phyloP scores from a whole-genome alignment of 2,113 vertebrate genomes.

The Hirundichthys speculiger region DNA sequence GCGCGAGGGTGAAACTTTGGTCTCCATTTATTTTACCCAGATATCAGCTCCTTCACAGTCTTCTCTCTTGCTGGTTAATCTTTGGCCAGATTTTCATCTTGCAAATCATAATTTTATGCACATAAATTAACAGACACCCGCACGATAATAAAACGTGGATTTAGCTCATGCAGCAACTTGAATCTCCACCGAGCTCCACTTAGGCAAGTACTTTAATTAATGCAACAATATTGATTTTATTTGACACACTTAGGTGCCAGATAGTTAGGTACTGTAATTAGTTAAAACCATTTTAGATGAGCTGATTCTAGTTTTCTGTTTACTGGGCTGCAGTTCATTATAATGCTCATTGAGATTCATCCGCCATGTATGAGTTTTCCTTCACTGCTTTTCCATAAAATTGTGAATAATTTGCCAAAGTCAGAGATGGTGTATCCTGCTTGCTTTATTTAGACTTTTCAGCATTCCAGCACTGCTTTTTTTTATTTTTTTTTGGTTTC shows the following conservation, averaged over 20 bases:
- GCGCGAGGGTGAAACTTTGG: not conserved
- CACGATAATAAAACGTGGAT: not conserved
- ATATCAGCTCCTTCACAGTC: not conserved
- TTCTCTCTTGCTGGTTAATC: not conserved
- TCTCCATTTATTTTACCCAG: not conserved
- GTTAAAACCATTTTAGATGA: too few species aligned
- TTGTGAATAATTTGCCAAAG: too few species aligned
- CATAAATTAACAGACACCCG: not conserved
- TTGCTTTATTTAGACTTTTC: too few species aligned
- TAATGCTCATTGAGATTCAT: too few species aligned
- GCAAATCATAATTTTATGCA: conserved; percentile 2
- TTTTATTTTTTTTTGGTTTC: too few species aligned
- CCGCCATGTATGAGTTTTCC: too few species aligned
- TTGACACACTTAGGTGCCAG: not conserved
- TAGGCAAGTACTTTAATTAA: not conserved
- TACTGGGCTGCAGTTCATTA: too few species aligned
- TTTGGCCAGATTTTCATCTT: not conserved
- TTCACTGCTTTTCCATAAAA: too few species aligned
- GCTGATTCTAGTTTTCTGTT: too few species aligned
- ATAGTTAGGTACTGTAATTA: too few species aligned
- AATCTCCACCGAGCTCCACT: not conserved
- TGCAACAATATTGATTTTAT: not conserved
- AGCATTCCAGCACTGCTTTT: too few species aligned
- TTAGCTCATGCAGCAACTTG: conserved; percentile 1
- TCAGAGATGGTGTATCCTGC: too few species aligned